Evolutionary conservation across 2,888 invertebrate species (phyloP), one percentile per base, ranked within the genome.

Genomic region (Yponomeuta malinellus): DNA sequence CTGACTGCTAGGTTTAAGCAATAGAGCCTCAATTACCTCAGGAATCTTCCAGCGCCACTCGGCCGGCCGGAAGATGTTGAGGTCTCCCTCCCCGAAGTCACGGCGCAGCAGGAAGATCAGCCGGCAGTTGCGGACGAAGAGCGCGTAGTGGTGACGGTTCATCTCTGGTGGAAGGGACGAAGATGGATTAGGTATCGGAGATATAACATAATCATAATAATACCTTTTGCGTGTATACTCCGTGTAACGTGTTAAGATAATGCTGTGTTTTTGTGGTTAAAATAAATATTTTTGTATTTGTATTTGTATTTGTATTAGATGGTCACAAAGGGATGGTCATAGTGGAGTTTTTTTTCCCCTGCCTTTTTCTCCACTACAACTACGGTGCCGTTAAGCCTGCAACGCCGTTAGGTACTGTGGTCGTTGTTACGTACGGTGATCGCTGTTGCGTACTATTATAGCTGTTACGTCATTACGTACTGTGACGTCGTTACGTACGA

Each of bases 41-140:
- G 97, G 95, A 71, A 99, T 93, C 87, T 98, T 97, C 99, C 99
- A 99, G 76, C 99, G 94, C 98, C 99, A 99, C 89, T 99, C 99
- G 0, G 99, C 99, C 0, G 99, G 99, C 71, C 98, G 94, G 94
- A 98, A 98, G 81, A 97, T 98, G 89, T 98, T 98, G 72, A 97
- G 93, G 85, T 98, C 97, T 1, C 97, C 97, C 81, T 98, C 97
- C 37, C 97, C 96, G 87, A 97, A 98, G 91, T 99, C 99, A 43
- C 97, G 94, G 6, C 96, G 93, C 79, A 99, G 93, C 76, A 99
- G 93, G 76, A 99, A 93, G 79, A 99, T 98, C 78, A 99, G 93
- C 8, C 99, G 96, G 85, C 99, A 99, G 93, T 99, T 99, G 76
- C 99, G 95, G 2, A 99, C 96, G 93, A 99, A 99, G 77, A 99